phyloP scores from a whole-genome alignment of 2,797 vertebrate genomes.

The Ptychadena robeensis region DNA sequence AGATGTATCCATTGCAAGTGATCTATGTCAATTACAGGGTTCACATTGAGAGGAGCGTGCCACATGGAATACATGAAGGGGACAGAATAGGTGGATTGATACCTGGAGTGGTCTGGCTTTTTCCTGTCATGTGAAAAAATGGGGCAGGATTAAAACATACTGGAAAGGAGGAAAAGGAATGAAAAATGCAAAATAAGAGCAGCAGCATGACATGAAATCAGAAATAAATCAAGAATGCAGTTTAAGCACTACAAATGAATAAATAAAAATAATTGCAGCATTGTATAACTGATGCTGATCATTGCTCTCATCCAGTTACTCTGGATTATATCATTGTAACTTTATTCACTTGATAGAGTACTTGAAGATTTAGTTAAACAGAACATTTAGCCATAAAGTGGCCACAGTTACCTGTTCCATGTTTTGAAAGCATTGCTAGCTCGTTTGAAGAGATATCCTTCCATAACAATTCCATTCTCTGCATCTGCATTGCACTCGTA shows the following conservation, averaged over 20 bases:
- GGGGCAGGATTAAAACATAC: slow-evolving; percentile 82
- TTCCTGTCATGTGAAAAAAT: slow-evolving; percentile 85
- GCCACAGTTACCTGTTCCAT: slow-evolving; percentile 90
- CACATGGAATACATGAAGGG: slow-evolving; percentile 71
- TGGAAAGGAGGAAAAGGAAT: slow-evolving; percentile 75
- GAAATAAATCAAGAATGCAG: slow-evolving; percentile 71
- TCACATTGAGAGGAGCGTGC: slow-evolving; percentile 74
- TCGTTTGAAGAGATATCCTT: slow-evolving; percentile 96
- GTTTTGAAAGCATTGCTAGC: slow-evolving; percentile 99
- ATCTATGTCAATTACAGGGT: slow-evolving; percentile 72
- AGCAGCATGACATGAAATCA: slow-evolving; percentile 74
- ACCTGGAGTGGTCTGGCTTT: slow-evolving; percentile 84
- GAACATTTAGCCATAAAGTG: neutral
- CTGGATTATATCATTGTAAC: neutral
- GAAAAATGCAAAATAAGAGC: slow-evolving; percentile 78
- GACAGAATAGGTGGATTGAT: slow-evolving; percentile 76
- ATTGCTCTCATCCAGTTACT: neutral
- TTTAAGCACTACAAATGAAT: slow-evolving; percentile 61
- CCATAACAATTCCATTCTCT: slow-evolving; percentile 95
- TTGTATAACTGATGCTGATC: neutral
- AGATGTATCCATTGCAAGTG: slow-evolving; percentile 76
- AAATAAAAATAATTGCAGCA: slow-evolving; percentile 17
- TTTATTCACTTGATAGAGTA: neutral
- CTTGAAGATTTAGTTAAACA: neutral
- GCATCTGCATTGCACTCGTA: slow-evolving; percentile 95